Evolutionary conservation across 37 sponge, comb jelly and placozoan genomes (phyloP), one percentile per base, ranked within the genome.

Genomic region (Beroe forskalii): DNA sequence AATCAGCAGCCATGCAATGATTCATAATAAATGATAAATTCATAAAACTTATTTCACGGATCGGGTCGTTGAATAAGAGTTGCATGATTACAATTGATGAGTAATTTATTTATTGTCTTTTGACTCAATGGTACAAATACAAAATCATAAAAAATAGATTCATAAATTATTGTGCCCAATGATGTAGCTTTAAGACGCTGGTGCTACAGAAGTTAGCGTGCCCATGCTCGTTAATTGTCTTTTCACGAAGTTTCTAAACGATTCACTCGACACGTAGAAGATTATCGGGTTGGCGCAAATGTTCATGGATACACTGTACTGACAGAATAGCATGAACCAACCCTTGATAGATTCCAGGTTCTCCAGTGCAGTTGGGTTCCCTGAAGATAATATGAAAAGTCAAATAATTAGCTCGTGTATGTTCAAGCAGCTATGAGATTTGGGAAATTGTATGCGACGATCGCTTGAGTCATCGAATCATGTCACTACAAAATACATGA

Each of bases 241-340:
- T 48, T 48, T 69, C 2, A 69, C 72, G 32, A 32, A 69, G 38
- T 2, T 17, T 69, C 38, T 69, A 37, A 69, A 69, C 19, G 72
- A 69, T 9, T 6, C 32, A 37, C 32, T 69, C 27, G 72, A 32
- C 28, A 32, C 19, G 19, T 32, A 32, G 38, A 32, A 69, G 2
- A 69, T 69, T 33, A 69, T 9, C 1, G 72, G 72, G 39, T 69
- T 69, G 38, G 33, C 14, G 38, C 72, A 69, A 14, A 69, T 32
- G 72, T 69, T 69, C 12, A 69, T 33, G 0, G 72, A 69, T 36
- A 69, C 72, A 17, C 27, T 69, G 72, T 69, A 69, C 72, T 32
- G 33, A 69, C 33, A 27, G 19, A 69, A 33, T 69, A 69, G 27
- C 72, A 27, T 31, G 38, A 69, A 69, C 72, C 72, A 69, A 32